These are phyloP conservation scores for Platorchestia sp. DNA, from an alignment of 1,140 invertebrate genomes.

Conservation along the genomic window DNA sequence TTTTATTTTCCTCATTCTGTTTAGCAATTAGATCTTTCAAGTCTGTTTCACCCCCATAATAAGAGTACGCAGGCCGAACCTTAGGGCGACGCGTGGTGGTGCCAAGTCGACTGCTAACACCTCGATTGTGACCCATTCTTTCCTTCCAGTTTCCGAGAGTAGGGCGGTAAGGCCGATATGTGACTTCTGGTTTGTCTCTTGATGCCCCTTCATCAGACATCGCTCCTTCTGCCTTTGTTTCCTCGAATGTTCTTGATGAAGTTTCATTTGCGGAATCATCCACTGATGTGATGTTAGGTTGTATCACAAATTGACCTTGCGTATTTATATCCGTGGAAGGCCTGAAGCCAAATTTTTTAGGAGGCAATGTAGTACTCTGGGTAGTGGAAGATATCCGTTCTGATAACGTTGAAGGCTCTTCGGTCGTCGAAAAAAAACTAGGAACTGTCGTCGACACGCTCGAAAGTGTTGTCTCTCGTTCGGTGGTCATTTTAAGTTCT, in stretches of 20 bases:
- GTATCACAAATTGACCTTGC: slow-evolving; percentile 2
- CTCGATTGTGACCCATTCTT: slow-evolving; percentile 4
- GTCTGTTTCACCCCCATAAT: not conserved
- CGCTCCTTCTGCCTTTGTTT: not conserved
- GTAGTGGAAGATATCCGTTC: not conserved
- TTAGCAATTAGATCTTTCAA: slow-evolving; percentile 12
- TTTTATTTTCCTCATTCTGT: slow-evolving; percentile 11
- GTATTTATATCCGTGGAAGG: slow-evolving; percentile 10
- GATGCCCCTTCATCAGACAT: not conserved
- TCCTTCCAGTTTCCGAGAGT: not conserved
- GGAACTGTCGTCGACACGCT: not conserved
- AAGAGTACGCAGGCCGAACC: not conserved
- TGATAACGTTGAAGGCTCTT: not conserved
- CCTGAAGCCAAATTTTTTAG: slow-evolving; percentile 17
- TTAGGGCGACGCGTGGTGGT: slow-evolving; percentile 1
- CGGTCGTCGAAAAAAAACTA: not conserved
- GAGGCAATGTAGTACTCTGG: not conserved
- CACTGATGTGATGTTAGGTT: slow-evolving; percentile 17
- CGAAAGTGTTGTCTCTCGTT: not conserved
- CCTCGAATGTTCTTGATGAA: not conserved
- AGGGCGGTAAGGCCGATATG: slow-evolving; percentile 9
- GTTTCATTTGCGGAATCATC: not conserved
- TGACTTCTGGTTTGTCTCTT: not conserved
- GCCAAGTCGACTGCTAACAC: not conserved
- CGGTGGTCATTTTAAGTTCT: not conserved